These are phyloP conservation scores for Chromobotia macracanthus DNA, from an alignment of 2,797 vertebrate genomes.

Conservation along the genomic window DNA sequence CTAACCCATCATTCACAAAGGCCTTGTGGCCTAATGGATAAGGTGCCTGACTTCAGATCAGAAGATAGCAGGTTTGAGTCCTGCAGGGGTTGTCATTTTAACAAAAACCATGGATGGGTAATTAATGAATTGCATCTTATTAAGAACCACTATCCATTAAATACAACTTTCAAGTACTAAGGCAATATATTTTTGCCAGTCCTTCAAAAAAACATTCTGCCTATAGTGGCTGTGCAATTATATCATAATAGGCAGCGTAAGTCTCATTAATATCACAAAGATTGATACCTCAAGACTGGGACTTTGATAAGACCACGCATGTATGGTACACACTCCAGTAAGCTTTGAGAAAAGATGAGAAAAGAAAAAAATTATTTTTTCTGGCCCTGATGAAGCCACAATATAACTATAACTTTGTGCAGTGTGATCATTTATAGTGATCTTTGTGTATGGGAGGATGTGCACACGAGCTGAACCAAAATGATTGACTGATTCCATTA, in stretches of 20 bases:
- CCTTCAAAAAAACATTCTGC: slow-evolving; percentile 21
- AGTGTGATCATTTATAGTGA: slow-evolving; percentile 41
- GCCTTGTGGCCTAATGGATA: too few species aligned
- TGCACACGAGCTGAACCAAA: slow-evolving; percentile 6
- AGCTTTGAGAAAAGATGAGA: background rate
- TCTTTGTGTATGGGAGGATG: slow-evolving; percentile 43
- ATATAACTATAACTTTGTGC: slow-evolving; percentile 34
- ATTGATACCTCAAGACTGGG: slow-evolving; percentile 16
- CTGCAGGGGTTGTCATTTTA: too few species aligned
- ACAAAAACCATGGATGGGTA: too few species aligned
- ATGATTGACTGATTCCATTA: slow-evolving; percentile 45
- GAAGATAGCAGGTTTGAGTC: too few species aligned
- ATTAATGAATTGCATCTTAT: too few species aligned
- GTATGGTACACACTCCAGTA: background rate
- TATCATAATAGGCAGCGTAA: slow-evolving; percentile 1
- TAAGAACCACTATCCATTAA: too few species aligned
- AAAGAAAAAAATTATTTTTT: too few species aligned
- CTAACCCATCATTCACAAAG: too few species aligned
- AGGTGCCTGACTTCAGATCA: too few species aligned
- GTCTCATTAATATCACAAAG: slow-evolving; percentile 18
- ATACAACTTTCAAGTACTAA: background rate
- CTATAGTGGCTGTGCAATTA: slow-evolving; percentile 3
- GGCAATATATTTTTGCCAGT: background rate
- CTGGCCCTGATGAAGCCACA: background rate
- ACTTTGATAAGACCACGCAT: slow-evolving; percentile 19